phyloP scores from a whole-genome alignment of 2,113 vertebrate species.

The Gallinago undulata region DNA sequence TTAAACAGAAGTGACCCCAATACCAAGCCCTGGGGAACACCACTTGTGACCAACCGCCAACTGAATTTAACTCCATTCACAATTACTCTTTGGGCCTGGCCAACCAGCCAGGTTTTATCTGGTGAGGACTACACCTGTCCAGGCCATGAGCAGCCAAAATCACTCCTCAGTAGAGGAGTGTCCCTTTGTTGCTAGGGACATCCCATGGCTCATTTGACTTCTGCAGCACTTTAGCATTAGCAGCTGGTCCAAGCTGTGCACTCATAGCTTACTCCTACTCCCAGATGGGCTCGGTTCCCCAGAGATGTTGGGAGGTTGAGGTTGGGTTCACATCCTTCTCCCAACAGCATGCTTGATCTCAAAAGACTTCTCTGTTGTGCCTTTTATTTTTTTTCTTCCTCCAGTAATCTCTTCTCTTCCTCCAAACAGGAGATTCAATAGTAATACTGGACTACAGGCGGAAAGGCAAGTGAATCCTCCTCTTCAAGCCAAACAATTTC shows the following conservation, averaged over 20 bases:
- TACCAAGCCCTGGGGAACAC: neutral
- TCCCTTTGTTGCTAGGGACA: neutral
- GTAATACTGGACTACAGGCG: conserved; percentile 47
- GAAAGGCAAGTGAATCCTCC: conserved; percentile 61
- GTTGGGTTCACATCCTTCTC: neutral
- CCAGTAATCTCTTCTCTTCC: neutral
- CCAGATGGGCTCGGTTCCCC: neutral
- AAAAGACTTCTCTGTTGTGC: neutral
- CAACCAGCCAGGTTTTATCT: neutral
- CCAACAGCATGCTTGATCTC: neutral
- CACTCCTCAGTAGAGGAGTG: neutral
- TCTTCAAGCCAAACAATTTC: neutral
- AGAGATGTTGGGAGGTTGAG: neutral
- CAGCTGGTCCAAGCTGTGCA: neutral
- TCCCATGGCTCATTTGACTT: neutral
- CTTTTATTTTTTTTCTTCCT: neutral
- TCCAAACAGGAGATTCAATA: conserved; percentile 63
- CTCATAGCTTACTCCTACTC: neutral
- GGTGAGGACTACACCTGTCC: neutral
- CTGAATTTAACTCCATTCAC: neutral
- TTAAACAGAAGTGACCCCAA: neutral
- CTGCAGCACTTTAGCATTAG: neutral
- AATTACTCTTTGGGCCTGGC: neutral
- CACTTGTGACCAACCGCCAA: neutral
- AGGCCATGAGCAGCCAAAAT: neutral